phyloP scores from a whole-genome alignment of 2,113 vertebrate genomes.

The Trachemys scripta region DNA sequence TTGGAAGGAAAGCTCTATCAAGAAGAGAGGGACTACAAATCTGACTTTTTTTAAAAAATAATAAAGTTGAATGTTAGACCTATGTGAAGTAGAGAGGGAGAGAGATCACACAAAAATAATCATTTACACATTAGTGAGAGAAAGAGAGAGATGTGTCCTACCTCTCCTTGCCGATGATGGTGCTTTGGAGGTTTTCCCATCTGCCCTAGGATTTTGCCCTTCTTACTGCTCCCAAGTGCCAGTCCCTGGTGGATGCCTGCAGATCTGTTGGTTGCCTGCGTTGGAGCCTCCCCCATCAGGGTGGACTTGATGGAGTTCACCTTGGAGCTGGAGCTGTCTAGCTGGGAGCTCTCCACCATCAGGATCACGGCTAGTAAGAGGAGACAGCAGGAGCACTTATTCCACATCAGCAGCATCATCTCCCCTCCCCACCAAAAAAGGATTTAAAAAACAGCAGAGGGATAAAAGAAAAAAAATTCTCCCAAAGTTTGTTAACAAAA shows the following conservation, averaged over 20 bases:
- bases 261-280: conserved; percentile 87
- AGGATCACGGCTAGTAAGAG: conserved; percentile 87
- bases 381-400: conserved; percentile 85
- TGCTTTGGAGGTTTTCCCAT: conserved; percentile 80
- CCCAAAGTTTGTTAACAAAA: conserved; percentile 28
- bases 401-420: conserved; percentile 85
- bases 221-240: conserved; percentile 86
- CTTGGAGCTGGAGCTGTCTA: conserved; percentile 86
- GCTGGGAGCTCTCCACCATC: conserved; percentile 88
- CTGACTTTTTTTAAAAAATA: not conserved
- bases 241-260: conserved; percentile 80
- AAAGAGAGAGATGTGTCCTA: conserved; percentile 38
- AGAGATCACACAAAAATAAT: not conserved
- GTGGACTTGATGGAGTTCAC: conserved; percentile 95
- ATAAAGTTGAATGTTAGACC: not conserved
- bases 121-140: too few species aligned
- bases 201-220: conserved; percentile 88
- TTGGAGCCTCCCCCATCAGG: conserved; percentile 85
- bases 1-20: not conserved
- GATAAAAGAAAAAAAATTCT: not conserved
- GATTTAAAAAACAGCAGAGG: not conserved
- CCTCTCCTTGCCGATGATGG: conserved; percentile 69
- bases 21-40: not conserved
- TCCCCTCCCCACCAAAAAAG: conserved; percentile 63
- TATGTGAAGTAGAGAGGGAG: not conserved